Evolutionary conservation across 2,797 vertebrate species (phyloP).

Genomic region (Propithecus deckenii): DNA sequence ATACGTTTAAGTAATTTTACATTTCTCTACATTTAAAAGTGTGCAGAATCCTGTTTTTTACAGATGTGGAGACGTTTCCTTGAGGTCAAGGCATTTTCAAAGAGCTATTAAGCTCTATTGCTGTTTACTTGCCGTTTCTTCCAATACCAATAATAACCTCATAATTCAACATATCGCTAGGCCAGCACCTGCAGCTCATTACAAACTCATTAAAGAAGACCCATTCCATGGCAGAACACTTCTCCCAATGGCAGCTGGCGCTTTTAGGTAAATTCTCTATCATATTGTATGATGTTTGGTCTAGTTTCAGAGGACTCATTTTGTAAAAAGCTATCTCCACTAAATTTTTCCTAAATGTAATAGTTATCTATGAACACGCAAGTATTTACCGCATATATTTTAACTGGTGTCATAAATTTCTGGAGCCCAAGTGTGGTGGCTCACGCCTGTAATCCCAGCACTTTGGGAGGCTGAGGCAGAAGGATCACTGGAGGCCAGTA

Average conservation of each 20-base stretch:
- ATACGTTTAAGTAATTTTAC: background rate
- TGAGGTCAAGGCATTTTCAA: slow-evolving; percentile 46
- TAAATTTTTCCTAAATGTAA: background rate
- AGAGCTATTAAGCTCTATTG: slow-evolving; percentile 1
- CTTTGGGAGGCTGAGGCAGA: background rate
- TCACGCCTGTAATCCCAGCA: background rate
- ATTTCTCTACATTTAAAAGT: background rate
- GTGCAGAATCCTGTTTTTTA: background rate
- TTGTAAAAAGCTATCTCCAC: background rate
- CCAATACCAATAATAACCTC: slow-evolving; percentile 30
- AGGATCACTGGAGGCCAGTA: background rate
- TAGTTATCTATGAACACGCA: background rate
- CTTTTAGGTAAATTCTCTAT: background rate
- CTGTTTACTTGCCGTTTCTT: slow-evolving; percentile 34
- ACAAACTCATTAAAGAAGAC: background rate
- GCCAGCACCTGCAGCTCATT: background rate
- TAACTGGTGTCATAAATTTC: background rate
- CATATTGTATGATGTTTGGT: background rate
- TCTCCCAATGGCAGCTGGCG: background rate
- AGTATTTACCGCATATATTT: background rate
- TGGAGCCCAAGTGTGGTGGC: background rate
- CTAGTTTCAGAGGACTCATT: background rate
- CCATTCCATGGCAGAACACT: background rate
- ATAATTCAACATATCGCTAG: slow-evolving; percentile 16
- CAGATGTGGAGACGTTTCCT: background rate